Evolutionary conservation across 2,888 invertebrate species (phyloP).

Genomic region (Artemia sp.): DNA sequence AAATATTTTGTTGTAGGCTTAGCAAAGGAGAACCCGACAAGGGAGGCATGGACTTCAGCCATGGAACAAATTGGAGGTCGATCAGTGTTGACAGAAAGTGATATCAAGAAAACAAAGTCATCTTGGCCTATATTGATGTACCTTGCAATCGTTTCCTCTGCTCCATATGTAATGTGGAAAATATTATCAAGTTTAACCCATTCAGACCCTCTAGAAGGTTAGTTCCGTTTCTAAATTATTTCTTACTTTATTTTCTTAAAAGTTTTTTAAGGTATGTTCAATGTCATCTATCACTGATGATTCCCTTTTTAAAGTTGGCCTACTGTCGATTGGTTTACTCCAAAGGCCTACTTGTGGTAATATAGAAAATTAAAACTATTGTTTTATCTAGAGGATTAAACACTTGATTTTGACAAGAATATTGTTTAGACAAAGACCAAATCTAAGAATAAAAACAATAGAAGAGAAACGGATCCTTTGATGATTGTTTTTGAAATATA

Average conservation of each 20-base stretch:
- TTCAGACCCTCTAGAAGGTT: neutral
- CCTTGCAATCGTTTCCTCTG: conserved; percentile 68
- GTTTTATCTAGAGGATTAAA: too few species aligned
- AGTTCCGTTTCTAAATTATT: neutral
- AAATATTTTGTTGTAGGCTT: conserved; percentile 21
- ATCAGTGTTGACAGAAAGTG: conserved; percentile 28
- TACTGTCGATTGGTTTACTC: too few species aligned
- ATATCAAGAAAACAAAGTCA: conserved; percentile 32
- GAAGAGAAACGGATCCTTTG: too few species aligned
- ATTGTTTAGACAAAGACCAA: too few species aligned
- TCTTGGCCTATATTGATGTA: conserved; percentile 83
- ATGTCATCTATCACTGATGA: too few species aligned
- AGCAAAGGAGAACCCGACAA: conserved; percentile 21
- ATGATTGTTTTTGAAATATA: too few species aligned
- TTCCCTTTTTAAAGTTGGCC: too few species aligned
- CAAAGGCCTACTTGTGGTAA: too few species aligned
- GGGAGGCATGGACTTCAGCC: conserved; percentile 30
- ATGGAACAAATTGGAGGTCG: conserved; percentile 35
- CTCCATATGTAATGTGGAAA: conserved; percentile 77
- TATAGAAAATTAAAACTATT: too few species aligned
- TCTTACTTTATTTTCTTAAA: neutral
- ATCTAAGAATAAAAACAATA: too few species aligned
- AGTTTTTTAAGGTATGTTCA: neutral
- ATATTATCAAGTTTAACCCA: conserved; percentile 41
- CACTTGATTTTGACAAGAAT: too few species aligned